Evolutionary conservation across 1,140 invertebrate genomes (phyloP), one percentile per base, ranked within the genome.

Genomic region (Plectrocnemia conspersa): DNA sequence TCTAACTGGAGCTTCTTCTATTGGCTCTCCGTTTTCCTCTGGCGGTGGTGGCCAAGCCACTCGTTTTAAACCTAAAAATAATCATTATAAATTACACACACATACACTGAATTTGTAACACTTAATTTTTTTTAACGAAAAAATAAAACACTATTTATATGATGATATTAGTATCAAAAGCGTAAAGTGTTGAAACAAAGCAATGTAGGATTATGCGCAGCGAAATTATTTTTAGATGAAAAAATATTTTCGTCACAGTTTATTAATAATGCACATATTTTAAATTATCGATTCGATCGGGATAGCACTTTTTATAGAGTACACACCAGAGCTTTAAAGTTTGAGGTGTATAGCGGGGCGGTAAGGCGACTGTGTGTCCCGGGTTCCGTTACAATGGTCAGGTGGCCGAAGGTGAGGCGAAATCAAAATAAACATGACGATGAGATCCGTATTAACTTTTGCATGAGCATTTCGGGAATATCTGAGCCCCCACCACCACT

Each of bases 1-100:
- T 61, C 59, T 61, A 27, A 52, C 59, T 18, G 59, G 59, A 58
- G 52, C 47, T 48, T 55, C 52, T 18, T 46, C 49, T 21, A 35
- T 45, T 19, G 32, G 33, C 36, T 60, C 53, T 45, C 75, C 71
- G 50, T 73, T 68, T 55, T 78, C 80, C 70, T 88, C 85, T 40
- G 81, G 81, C 65, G 81, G 81, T 65, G 87, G 87, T 52, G 87
- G 87, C 87, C 87, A 89, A 67, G 85, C 84, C 63, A 89, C 85
- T 73, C 85, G 80, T 75, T 88, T 89, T 59, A 83, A 77, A 70
- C 83, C 86, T 88, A 71, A 22, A 57, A 47, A 33, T 18, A 13
- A 46, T 13, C 25, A 46, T 10, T 41, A 41, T 41, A 18, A n/a
- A 29, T 7, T 29, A 29, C n/a, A 33, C 32, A 33, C 9, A 9